Conservation (phyloP, 2,888 invertebrate species). For the Reticulitermes lucifugus region DNA sequence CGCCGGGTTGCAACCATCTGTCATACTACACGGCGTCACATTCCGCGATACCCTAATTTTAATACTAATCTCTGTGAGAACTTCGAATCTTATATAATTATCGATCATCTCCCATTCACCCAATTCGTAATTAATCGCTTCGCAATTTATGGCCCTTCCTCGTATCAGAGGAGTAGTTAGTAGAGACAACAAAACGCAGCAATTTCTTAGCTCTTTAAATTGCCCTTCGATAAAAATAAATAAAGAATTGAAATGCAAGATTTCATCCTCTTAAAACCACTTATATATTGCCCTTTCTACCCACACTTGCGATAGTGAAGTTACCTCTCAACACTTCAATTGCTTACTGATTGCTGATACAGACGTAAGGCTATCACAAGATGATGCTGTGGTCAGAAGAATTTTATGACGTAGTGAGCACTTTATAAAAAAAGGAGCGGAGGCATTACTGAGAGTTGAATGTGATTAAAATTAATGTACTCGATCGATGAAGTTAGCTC, state of each 20-base stretch:
- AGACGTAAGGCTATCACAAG: neutral
- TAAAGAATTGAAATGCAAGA: neutral
- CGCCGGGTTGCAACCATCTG: too few relatives aligned
- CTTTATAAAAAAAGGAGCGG: neutral
- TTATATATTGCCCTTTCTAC: neutral
- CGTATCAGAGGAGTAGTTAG: neutral
- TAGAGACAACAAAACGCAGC: neutral
- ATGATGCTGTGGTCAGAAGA: neutral
- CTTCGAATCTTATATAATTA: too few relatives aligned
- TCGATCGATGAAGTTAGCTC: neutral
- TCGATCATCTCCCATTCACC: neutral
- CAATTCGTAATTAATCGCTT: neutral
- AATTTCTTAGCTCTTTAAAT: neutral
- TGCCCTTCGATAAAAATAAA: neutral
- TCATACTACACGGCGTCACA: too few relatives aligned
- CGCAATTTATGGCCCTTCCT: neutral
- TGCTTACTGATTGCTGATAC: conserved; percentile 20
- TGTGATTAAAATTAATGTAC: conserved; percentile 35
- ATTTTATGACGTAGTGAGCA: neutral
- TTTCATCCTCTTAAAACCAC: neutral
- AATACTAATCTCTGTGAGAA: too few relatives aligned
- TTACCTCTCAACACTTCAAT: conserved; percentile 16
- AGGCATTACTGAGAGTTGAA: neutral
- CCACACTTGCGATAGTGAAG: neutral
- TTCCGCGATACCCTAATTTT: too few relatives aligned